A percentile compares a stretch with the other conserved stretches of the same genome.
These are phyloP conservation scores for Lydus trimaculatus DNA, from an alignment of 2,888 invertebrate genomes.

Conservation along the genomic window DNA sequence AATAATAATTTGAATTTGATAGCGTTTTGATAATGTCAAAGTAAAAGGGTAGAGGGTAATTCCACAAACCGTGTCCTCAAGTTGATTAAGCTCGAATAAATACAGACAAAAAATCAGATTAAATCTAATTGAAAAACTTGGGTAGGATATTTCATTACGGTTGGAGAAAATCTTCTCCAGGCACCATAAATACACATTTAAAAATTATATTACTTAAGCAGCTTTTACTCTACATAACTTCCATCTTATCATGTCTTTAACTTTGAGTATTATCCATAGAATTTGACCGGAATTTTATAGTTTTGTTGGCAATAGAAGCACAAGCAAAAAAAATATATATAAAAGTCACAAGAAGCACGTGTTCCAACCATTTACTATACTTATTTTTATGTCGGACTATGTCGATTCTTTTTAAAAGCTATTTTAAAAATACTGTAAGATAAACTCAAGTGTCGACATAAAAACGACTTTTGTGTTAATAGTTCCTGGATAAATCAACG, in stretches of 20 bases:
- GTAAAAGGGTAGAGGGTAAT: too few species aligned
- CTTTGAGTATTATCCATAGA: background rate
- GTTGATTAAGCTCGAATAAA: background rate
- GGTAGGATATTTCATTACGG: background rate
- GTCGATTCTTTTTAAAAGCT: constrained; percentile 4
- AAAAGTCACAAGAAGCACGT: constrained; percentile 4
- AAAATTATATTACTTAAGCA: background rate
- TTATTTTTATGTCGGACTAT: background rate
- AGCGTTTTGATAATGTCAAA: background rate
- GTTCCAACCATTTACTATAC: background rate
- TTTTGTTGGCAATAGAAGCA: background rate
- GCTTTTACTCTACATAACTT: too few species aligned
- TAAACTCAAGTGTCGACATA: constrained; percentile 11
- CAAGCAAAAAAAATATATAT: background rate
- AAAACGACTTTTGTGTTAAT: constrained; percentile 14
- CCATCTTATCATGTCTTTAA: background rate
- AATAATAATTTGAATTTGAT: background rate
- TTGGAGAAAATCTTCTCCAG: background rate
- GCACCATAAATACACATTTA: background rate
- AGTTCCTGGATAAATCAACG: constrained; percentile 10
- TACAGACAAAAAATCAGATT: too few species aligned
- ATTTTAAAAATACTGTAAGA: constrained; percentile 12
- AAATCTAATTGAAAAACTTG: background rate
- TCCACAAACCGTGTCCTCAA: background rate
- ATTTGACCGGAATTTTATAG: background rate